Evolutionary conservation across 2,888 invertebrate species (phyloP).

Genomic region (Myopa tessellatipennis): DNA sequence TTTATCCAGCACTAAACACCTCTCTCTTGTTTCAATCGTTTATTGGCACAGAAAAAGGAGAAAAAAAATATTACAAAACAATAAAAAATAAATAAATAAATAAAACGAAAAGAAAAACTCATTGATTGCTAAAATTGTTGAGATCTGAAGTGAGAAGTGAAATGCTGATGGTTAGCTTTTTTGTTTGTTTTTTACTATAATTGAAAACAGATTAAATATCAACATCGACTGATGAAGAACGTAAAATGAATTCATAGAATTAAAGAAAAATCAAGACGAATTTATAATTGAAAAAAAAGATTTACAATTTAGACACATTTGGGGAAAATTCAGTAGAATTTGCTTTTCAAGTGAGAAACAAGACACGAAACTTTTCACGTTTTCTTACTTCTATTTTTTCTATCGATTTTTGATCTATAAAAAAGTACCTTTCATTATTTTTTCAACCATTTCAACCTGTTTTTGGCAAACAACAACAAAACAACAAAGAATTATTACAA

Average conservation of each 20-base stretch:
- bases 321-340: neutral
- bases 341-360: neutral
- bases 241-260: neutral
- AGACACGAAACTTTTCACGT: too few relatives aligned
- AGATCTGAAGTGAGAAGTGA: neutral
- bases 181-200: neutral
- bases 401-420: neutral
- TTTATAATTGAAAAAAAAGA: neutral
- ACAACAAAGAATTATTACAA: too few relatives aligned
- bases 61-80: conserved; percentile 7
- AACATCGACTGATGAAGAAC: neutral
- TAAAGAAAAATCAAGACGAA: neutral
- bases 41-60: neutral
- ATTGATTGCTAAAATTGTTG: conserved; percentile 9
- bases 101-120: neutral
- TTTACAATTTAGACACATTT: neutral
- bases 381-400: neutral
- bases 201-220: too few relatives aligned
- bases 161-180: too few relatives aligned
- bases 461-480: too few relatives aligned
- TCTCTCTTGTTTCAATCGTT: conserved; percentile 1
- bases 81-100: neutral
- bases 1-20: neutral
- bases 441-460: too few relatives aligned
- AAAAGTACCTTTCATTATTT: neutral